These are phyloP conservation scores for Cephus pulcher DNA, from an alignment of 2,888 invertebrate species.

Conservation along the genomic window DNA sequence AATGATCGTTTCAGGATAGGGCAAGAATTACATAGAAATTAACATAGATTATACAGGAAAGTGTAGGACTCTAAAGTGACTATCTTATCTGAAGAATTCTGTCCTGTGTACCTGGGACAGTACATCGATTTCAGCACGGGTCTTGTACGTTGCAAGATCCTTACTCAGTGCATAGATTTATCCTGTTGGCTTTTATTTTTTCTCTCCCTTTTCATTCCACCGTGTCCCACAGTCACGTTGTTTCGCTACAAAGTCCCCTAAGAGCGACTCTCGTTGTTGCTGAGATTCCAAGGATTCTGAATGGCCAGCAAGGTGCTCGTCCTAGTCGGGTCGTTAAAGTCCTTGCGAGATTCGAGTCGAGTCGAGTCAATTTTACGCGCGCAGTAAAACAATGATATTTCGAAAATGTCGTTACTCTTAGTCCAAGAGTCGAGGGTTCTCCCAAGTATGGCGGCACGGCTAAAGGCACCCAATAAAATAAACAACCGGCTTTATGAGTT, in stretches of 20 bases:
- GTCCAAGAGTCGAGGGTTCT: conserved; percentile 1
- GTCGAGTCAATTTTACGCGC: conserved; percentile 1
- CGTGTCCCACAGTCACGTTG: background rate
- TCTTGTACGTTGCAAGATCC: background rate
- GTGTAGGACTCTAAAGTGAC: conserved; percentile 8
- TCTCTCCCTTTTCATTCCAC: background rate
- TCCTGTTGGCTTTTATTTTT: background rate
- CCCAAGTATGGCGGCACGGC: conserved; percentile 15
- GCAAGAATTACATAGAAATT: background rate
- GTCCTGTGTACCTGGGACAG: conserved; percentile 21
- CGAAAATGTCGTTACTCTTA: conserved; percentile 45
- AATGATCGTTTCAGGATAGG: background rate
- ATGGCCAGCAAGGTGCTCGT: conserved; percentile 31
- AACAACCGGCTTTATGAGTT: conserved; percentile 36
- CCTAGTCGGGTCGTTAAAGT: conserved; percentile 11
- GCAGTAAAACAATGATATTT: conserved; percentile 33
- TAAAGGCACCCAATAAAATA: conserved; percentile 32
- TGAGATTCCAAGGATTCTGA: conserved; percentile 43
- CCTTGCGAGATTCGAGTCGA: conserved; percentile 5
- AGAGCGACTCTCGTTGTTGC: conserved; percentile 19
- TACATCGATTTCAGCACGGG: background rate
- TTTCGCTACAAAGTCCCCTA: background rate
- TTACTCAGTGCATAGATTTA: background rate
- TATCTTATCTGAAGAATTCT: conserved; percentile 46
- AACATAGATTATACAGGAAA: background rate